Conservation (phyloP, 2,888 invertebrate genomes). For the Lycophotia porphyrea region DNA sequence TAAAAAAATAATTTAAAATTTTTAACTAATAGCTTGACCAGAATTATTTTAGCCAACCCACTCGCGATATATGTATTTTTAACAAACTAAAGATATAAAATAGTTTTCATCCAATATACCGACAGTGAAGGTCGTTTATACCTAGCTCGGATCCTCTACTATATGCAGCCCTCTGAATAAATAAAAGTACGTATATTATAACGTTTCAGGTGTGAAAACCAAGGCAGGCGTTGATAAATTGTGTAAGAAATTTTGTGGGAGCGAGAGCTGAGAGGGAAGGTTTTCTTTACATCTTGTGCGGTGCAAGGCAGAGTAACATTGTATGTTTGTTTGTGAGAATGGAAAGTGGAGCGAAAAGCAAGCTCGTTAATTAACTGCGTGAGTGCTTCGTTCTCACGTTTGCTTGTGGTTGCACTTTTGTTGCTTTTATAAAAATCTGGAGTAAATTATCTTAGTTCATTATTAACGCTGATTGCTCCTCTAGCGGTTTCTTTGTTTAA, state of each 20-base stretch:
- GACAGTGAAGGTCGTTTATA: too few species aligned
- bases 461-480: conserved; percentile 19
- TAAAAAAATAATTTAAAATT: too few species aligned
- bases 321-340: conserved; percentile 25
- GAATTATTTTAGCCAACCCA: too few species aligned
- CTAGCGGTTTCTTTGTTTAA: not conserved
- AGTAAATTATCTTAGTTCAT: conserved; percentile 12
- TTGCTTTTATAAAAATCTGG: conserved; percentile 3
- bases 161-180: conserved; percentile 44
- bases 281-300: conserved; percentile 53
- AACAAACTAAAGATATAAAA: too few species aligned
- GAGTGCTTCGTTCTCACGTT: conserved; percentile 15
- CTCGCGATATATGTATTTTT: too few species aligned
- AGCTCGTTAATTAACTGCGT: conserved; percentile 47
- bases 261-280: conserved; percentile 27
- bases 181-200: conserved; percentile 56
- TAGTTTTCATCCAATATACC: too few species aligned
- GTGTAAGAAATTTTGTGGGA: conserved; percentile 54
- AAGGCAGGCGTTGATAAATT: conserved; percentile 66
- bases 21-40: too few species aligned
- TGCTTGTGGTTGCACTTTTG: conserved; percentile 7
- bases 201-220: conserved; percentile 64
- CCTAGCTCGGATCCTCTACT: too few species aligned
- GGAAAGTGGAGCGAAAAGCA: conserved; percentile 10
- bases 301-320: conserved; percentile 13